Evolutionary conservation across 2,797 vertebrate genomes (phyloP).

Genomic region (Lutjanus argentimaculatus): DNA sequence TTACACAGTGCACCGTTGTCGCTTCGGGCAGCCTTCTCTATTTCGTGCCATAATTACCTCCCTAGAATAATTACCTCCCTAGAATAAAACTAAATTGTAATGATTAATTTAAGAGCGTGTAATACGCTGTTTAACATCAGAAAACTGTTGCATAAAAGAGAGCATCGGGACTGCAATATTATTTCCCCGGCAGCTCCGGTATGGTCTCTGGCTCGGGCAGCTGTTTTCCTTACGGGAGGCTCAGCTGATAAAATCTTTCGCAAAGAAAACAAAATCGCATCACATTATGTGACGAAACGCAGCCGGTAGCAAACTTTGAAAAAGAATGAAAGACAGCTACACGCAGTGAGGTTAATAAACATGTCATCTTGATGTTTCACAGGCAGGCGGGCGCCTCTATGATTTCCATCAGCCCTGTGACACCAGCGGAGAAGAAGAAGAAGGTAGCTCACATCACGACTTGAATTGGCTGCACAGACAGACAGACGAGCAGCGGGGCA

Average conservation of each 20-base stretch:
- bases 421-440: constrained; percentile 14
- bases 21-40: neutral
- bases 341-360: constrained; percentile 13
- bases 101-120: neutral
- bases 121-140: neutral
- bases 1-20: neutral
- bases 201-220: constrained; percentile 20
- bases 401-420: constrained; percentile 53
- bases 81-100: neutral
- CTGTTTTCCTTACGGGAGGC: constrained; percentile 24
- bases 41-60: neutral
- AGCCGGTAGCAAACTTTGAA: constrained; percentile 8
- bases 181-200: neutral
- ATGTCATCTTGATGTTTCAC: constrained; percentile 34
- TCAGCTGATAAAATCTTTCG: neutral
- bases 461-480: constrained; percentile 49
- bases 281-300: constrained; percentile 5
- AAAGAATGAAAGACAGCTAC: neutral
- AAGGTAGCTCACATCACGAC: constrained; percentile 40
- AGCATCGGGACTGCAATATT: neutral
- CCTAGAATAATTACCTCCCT: neutral
- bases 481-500: constrained; percentile 25
- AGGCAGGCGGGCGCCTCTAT: neutral
- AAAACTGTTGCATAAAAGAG: constrained; percentile 15
- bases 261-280: constrained; percentile 3